Evolutionary conservation across 92 coral and sea anemone species (phyloP).

Genomic region (Micromussa lordhowensis): DNA sequence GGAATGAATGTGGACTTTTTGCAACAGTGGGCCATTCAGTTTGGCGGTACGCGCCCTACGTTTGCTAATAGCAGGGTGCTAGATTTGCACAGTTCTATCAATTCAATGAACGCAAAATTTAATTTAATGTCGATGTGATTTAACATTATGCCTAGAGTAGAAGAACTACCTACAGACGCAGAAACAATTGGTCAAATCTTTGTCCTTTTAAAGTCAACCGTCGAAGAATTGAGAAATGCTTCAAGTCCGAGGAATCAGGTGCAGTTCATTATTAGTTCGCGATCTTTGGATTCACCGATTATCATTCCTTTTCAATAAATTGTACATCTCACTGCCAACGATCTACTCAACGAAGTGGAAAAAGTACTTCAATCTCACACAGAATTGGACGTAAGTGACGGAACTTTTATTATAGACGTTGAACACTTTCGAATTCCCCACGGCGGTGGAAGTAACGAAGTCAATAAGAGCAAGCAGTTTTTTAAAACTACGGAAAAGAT

Average conservation of each 20-base stretch:
- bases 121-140: neutral
- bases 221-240: neutral
- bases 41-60: neutral
- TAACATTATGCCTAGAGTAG: neutral
- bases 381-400: neutral
- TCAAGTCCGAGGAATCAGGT: neutral
- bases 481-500: neutral
- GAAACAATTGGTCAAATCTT: neutral
- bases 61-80: neutral
- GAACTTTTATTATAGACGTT: neutral
- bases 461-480: neutral
- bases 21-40: neutral
- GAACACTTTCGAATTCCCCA: neutral
- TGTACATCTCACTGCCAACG: neutral
- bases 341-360: conserved; percentile 1
- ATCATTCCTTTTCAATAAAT: conserved; percentile 3
- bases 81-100: neutral
- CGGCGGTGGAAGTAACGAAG: neutral
- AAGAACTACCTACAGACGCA: neutral
- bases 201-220: neutral
- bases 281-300: neutral
- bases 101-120: neutral
- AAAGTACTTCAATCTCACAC: neutral
- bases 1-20: neutral
- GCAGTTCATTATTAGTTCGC: neutral